Conservation (phyloP, 23 tunicate genomes). For the Halocynthia roretzi region DNA sequence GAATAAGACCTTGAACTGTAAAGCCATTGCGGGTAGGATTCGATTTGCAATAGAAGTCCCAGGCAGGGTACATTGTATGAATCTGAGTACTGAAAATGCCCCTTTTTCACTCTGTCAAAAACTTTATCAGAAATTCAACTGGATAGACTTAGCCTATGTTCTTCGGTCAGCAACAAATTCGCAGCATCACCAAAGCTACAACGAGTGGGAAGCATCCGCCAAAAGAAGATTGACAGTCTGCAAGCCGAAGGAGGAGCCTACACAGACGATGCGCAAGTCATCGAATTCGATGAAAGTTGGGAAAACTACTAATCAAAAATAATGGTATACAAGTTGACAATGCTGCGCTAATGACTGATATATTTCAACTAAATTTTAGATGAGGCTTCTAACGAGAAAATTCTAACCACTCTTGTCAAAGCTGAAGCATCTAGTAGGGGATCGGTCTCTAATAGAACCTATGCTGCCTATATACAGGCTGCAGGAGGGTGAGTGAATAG, state of each 20-base stretch:
- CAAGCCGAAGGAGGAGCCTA: constrained; percentile 51
- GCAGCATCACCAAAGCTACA: constrained; percentile 17
- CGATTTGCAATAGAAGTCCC: too few relatives aligned
- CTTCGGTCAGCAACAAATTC: constrained; percentile 13
- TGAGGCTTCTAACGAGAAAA: constrained; percentile 9
- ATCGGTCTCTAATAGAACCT: constrained; percentile 35
- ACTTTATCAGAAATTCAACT: constrained; percentile 9
- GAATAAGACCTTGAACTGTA: too few relatives aligned
- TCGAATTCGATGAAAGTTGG: constrained; percentile 23
- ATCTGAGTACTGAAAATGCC: too few relatives aligned
- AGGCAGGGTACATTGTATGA: too few relatives aligned
- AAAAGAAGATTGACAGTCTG: constrained; percentile 29
- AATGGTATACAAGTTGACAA: not conserved
- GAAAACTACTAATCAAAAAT: not conserved
- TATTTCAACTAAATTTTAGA: not conserved
- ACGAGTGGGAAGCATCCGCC: constrained; percentile 36
- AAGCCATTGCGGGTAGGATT: too few relatives aligned
- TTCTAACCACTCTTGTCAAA: constrained; percentile 25
- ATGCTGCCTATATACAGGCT: constrained; percentile 61
- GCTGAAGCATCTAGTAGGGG: constrained; percentile 36
- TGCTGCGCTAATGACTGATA: not conserved
- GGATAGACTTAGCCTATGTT: constrained; percentile 18
- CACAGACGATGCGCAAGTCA: not conserved
- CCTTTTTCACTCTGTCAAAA: too few relatives aligned
- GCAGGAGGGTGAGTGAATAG: constrained; percentile 66